Percentiles rank a stretch among this genome's conserved stretches.
Evolutionary conservation across 2,113 vertebrate species (phyloP).

Genomic region (Odocoileus virginianus): DNA sequence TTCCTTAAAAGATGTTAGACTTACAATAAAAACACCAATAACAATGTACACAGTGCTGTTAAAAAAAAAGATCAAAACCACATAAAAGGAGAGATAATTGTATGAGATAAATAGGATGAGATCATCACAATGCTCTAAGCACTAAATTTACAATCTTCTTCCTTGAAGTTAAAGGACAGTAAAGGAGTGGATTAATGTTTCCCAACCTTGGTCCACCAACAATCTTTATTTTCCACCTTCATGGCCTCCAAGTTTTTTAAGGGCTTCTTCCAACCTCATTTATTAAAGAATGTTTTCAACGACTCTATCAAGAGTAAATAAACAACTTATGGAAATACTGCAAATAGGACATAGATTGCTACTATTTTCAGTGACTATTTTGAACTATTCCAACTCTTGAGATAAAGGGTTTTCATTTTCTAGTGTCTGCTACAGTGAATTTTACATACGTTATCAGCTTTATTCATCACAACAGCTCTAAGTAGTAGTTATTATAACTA

Average conservation of each 20-base stretch:
- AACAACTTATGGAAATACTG: background rate
- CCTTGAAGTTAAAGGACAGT: conserved; percentile 34
- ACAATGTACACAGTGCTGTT: background rate
- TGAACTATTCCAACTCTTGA: background rate
- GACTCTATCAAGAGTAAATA: background rate
- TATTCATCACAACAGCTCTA: background rate
- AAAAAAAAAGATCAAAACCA: conserved; percentile 49
- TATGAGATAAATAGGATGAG: conserved; percentile 51
- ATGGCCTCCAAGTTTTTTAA: background rate
- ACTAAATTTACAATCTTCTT: conserved; percentile 52
- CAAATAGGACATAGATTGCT: conserved; percentile 1
- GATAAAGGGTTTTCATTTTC: conserved; percentile 27
- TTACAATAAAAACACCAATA: conserved; percentile 41
- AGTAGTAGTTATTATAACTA: background rate
- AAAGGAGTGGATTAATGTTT: conserved; percentile 34
- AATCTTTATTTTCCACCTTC: conserved; percentile 45
- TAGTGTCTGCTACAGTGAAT: background rate
- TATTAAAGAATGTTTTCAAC: conserved; percentile 48
- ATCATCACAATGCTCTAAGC: conserved; percentile 30
- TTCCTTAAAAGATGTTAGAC: conserved; percentile 39
- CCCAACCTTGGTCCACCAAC: background rate
- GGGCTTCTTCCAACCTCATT: conserved; percentile 37
- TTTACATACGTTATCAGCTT: background rate
- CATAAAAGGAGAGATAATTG: conserved; percentile 35
- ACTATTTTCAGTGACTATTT: background rate